phyloP scores from a whole-genome alignment of 1,140 invertebrate genomes.

The Antheraea mylitta region DNA sequence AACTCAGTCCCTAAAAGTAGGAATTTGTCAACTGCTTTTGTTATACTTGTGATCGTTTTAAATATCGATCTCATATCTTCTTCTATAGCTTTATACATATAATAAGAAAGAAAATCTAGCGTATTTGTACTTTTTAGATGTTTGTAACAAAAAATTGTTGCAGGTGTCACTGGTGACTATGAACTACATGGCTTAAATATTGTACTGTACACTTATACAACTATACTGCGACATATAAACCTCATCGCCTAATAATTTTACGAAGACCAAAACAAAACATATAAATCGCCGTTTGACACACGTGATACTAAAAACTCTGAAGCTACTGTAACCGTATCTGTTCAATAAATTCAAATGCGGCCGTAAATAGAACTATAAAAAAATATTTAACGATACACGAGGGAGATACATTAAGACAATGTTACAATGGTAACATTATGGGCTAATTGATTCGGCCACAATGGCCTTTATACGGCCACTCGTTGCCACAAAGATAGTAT shows the following conservation, averaged over 20 bases:
- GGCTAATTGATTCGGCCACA: conserved; percentile 73
- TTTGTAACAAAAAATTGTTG: no score
- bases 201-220: no score
- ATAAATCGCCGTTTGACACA: conserved; percentile 48
- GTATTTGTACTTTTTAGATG: no score
- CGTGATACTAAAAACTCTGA: conserved; percentile 41
- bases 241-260: conserved; percentile 30
- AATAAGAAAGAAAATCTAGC: no score
- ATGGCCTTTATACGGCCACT: conserved; percentile 65
- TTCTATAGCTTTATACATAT: no score
- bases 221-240: no score
- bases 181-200: no score
- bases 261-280: conserved; percentile 49
- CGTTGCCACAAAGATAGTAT: conserved; percentile 68
- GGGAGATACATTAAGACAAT: conserved; percentile 74
- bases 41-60: no score
- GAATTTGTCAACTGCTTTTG: no score
- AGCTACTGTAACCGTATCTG: conserved; percentile 69
- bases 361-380: conserved; percentile 74
- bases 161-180: no score
- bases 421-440: conserved; percentile 75
- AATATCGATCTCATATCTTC: no score
- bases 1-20: no score
- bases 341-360: conserved; percentile 56
- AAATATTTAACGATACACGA: conserved; percentile 71